A percentile compares a stretch with the other conserved stretches of the same genome.
Conservation (phyloP, 2,797 vertebrate genomes). For the Esox masquinongy region DNA sequence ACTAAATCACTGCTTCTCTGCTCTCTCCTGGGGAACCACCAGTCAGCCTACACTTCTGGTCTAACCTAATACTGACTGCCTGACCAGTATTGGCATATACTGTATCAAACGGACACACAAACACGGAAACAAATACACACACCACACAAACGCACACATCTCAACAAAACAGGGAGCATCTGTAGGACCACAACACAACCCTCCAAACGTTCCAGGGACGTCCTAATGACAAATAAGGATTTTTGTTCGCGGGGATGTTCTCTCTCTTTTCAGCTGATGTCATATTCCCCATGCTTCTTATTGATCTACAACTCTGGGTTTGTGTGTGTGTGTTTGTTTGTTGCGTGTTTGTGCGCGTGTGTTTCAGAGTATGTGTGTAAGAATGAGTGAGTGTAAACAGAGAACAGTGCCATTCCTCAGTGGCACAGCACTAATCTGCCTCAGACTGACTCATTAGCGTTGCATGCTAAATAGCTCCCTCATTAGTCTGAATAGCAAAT, state of each 20-base stretch:
- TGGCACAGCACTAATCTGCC: slow-evolving; percentile 66
- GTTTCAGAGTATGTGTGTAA: slow-evolving; percentile 25
- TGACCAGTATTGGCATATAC: background rate
- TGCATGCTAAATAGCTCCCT: slow-evolving; percentile 55
- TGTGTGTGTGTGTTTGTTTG: background rate
- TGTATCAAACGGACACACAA: background rate
- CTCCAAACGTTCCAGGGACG: no score
- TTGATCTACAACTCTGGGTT: background rate
- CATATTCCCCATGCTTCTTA: no score
- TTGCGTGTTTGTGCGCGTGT: slow-evolving; percentile 1
- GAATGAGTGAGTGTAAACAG: slow-evolving; percentile 67
- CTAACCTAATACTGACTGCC: background rate
- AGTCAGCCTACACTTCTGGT: background rate
- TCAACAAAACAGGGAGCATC: no score
- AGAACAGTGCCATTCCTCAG: slow-evolving; percentile 60
- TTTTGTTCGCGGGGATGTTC: no score
- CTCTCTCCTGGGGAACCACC: background rate
- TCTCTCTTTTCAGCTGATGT: no score
- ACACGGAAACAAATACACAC: background rate
- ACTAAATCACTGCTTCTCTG: slow-evolving; percentile 1
- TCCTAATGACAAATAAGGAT: no score
- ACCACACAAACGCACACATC: no score
- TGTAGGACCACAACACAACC: no score
- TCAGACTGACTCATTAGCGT: slow-evolving; percentile 56
- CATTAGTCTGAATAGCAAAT: slow-evolving; percentile 66